These are phyloP conservation scores for Zapornia atra DNA, from an alignment of 2,113 vertebrate species.

Conservation along the genomic window DNA sequence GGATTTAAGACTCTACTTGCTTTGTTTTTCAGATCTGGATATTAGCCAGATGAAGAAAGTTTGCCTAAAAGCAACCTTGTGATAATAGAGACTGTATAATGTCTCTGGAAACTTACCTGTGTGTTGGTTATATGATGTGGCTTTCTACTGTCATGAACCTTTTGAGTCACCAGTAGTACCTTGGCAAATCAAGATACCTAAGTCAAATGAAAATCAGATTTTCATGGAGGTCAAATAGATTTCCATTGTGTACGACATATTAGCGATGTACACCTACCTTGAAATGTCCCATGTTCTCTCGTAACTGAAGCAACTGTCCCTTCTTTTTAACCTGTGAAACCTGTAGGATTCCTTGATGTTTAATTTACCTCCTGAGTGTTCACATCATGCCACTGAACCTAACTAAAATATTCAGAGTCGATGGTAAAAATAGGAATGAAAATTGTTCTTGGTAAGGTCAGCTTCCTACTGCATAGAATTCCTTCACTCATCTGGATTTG, in stretches of 20 bases:
- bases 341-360: not conserved
- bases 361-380: not conserved
- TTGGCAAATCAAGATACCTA: not conserved
- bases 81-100: not conserved
- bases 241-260: not conserved
- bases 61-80: not conserved
- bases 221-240: not conserved
- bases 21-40: not conserved
- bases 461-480: not conserved
- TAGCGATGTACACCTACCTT: not conserved
- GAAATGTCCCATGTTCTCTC: not conserved
- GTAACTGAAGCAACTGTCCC: not conserved
- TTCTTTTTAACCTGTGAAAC: not conserved
- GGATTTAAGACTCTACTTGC: not conserved
- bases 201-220: not conserved
- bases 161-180: not conserved
- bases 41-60: not conserved
- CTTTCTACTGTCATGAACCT: not conserved
- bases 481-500: not conserved
- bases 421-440: not conserved
- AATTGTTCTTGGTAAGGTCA: not conserved
- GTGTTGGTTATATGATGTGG: not conserved
- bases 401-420: not conserved
- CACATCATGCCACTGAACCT: not conserved
- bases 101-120: not conserved